These are phyloP conservation scores for Bubalus kerabau DNA, from an alignment of 2,113 vertebrate species.

Conservation along the genomic window DNA sequence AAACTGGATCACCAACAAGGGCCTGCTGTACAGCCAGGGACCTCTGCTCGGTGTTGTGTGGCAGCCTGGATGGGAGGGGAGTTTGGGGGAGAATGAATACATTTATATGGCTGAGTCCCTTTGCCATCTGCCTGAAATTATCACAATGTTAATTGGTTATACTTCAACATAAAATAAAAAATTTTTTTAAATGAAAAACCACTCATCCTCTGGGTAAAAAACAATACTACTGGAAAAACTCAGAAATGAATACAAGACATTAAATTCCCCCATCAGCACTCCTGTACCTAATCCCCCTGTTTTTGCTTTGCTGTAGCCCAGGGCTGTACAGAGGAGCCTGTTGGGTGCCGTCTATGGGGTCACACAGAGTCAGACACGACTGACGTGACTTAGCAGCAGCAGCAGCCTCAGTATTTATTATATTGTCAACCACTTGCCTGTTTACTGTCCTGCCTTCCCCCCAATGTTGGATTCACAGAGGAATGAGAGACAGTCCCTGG, in stretches of 20 bases:
- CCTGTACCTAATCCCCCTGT: rapidly evolving
- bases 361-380: too few relatives aligned
- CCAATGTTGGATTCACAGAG: background rate
- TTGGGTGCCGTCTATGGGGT: rapidly evolving
- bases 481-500: background rate
- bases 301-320: background rate
- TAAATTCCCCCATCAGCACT: background rate
- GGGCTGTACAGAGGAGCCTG: too few relatives aligned
- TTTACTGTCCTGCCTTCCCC: background rate
- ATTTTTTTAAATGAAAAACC: background rate
- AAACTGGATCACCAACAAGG: rapidly evolving
- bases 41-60: rapidly evolving
- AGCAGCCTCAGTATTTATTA: background rate
- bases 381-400: too few relatives aligned
- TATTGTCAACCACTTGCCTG: background rate
- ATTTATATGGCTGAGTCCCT: background rate
- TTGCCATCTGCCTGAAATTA: background rate
- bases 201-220: background rate
- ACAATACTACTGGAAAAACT: background rate
- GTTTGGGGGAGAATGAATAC: background rate
- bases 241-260: background rate
- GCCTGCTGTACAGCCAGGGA: rapidly evolving
- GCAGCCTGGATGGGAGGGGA: background rate
- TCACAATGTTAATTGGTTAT: background rate
- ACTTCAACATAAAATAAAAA: background rate